phyloP scores from a whole-genome alignment of 35 echinoderm and acorn worm species.

The Heliocidaris erythrogramma region DNA sequence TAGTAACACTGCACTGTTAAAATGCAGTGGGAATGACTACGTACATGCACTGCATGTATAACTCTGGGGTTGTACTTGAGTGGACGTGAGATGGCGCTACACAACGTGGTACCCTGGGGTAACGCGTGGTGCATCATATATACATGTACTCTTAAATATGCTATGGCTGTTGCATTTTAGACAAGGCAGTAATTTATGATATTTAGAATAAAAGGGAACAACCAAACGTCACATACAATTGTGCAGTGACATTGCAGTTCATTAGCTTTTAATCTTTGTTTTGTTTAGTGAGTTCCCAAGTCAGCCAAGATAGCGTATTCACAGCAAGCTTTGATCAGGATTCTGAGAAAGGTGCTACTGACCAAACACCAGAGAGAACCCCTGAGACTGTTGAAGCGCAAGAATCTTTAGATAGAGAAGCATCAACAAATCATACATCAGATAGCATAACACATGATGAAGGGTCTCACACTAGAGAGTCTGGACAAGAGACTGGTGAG shows the following conservation, averaged over 20 bases:
- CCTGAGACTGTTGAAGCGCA: not conserved
- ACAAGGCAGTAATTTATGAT: not conserved
- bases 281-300: constrained; percentile 42
- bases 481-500: constrained; percentile 24
- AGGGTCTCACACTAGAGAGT: not conserved
- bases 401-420: not conserved
- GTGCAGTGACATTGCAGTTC: not conserved
- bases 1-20: no score
- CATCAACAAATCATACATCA: not conserved
- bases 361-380: constrained; percentile 51
- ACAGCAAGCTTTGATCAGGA: constrained; percentile 49
- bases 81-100: no score
- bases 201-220: not conserved
- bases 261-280: not conserved
- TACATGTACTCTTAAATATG: no score
- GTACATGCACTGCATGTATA: no score
- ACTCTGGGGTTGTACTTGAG: no score
- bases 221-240: not conserved
- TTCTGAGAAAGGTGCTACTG: constrained; percentile 39
- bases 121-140: no score
- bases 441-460: constrained; percentile 41
- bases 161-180: no score
- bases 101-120: no score
- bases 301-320: constrained; percentile 69
- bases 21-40: no score